Evolutionary conservation across 2,888 invertebrate genomes (phyloP), one percentile per base, ranked within the genome.

Genomic region (Penaeus monodon): DNA sequence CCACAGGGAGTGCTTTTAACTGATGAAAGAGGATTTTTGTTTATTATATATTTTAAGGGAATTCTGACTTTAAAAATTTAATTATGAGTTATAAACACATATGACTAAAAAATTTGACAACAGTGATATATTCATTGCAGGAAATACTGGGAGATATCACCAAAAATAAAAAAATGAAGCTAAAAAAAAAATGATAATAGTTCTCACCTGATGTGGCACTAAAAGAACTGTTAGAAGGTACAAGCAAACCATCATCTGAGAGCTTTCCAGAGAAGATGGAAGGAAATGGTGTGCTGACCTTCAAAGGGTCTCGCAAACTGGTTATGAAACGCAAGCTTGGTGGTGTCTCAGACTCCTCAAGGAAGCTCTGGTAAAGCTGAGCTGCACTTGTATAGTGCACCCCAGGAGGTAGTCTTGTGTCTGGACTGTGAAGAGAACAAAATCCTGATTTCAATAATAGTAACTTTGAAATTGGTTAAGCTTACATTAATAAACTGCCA

Each of bases 211-310:
- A 17, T 33, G 38, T 7, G 1, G 74, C 27, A 80, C 22, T n/a
- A 10, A n/a, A 38, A 27, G 77, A 38, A 24, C n/a, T n/a, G 14
- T 6, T 57, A 38, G 27, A 63, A 6, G 57, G 49, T 49, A 80
- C 68, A 38, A 73, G 64, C 66, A 63, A 80, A 20, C 85, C 85
- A 27, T 85, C 85, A 20, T 85, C 80, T 17, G 85, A 70, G 20
- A 85, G n/a, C 24, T 27, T 38, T 10, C 27, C 64, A 63, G 73
- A 57, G 64, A 85, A 80, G 73, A 85, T 85, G 44, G 63, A 80
- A 20, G 85, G 85, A 70, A 85, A 85, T 27, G 85, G 85, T 63
- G 85, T 64, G 33, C n/a, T n/a, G n/a, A 65, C 38, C 29, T 85
- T 85, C 17, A 85, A 14, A 38, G 80, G 74, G 64, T 85, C 85